Evolutionary conservation across 2,113 vertebrate genomes (phyloP).

Genomic region (Elaphurus davidianus): DNA sequence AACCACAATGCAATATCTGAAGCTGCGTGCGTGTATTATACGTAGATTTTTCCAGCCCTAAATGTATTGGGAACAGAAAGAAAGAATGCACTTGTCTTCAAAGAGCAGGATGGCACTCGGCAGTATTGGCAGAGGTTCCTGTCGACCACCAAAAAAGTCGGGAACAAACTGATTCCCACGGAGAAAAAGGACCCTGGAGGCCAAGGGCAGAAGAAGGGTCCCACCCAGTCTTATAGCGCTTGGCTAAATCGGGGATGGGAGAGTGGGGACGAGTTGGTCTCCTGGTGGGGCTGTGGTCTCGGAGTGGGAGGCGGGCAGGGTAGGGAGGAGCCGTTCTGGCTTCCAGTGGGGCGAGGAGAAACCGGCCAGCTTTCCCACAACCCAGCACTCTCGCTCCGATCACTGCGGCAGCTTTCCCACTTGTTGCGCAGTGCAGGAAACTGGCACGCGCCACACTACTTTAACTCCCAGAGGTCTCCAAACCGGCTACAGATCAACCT

Average conservation of each 20-base stretch:
- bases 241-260: neutral
- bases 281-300: neutral
- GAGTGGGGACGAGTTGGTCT: neutral
- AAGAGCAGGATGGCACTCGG: neutral
- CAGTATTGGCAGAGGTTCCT: neutral
- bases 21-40: neutral
- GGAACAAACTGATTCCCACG: neutral
- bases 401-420: conserved; percentile 28
- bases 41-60: neutral
- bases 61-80: neutral
- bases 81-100: conserved; percentile 40
- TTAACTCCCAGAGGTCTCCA: neutral
- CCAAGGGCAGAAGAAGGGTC: neutral
- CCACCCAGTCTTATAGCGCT: neutral
- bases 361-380: neutral
- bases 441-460: neutral
- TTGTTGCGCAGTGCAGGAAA: conserved; percentile 69
- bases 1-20: conserved; percentile 52
- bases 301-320: neutral
- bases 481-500: neutral
- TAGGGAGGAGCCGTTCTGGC: neutral
- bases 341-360: neutral
- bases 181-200: neutral
- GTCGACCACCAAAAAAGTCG: neutral
- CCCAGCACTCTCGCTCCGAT: neutral